These are phyloP conservation scores for Heliocidaris tuberculata DNA, from an alignment of 35 echinoderm and acorn worm genomes.

Conservation along the genomic window DNA sequence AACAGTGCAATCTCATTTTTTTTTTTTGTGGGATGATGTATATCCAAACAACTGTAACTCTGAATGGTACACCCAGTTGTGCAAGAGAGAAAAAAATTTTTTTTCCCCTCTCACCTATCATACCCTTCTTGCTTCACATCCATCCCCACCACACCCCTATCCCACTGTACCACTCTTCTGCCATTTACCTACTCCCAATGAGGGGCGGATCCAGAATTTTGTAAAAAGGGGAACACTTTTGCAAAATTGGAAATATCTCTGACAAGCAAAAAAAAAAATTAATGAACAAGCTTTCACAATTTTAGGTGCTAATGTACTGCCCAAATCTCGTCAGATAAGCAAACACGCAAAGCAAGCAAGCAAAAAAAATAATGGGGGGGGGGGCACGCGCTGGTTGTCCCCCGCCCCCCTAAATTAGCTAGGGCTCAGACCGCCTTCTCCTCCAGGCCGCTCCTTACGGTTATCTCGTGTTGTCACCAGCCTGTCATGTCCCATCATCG, in stretches of 20 bases:
- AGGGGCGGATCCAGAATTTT: not conserved
- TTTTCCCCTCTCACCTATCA: not conserved
- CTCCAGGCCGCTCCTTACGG: not conserved
- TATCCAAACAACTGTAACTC: no score
- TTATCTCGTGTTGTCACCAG: slow-evolving; percentile 12
- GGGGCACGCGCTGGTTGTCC: not conserved
- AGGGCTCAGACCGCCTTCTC: not conserved
- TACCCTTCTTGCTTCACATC: not conserved
- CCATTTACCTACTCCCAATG: not conserved
- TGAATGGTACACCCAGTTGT: no score
- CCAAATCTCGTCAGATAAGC: no score
- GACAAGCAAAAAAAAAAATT: no score
- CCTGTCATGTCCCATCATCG: slow-evolving; percentile 31
- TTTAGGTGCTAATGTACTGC: no score
- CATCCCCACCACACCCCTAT: not conserved
- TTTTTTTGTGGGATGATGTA: no score
- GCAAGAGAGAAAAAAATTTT: not conserved
- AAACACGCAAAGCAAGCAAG: no score
- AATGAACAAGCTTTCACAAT: no score
- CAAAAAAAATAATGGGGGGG: no score
- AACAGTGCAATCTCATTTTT: no score
- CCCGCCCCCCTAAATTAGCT: not conserved
- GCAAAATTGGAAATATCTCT: no score
- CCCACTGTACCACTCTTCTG: not conserved
- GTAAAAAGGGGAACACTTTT: no score